Base-by-base conservation (phyloP, 1,140 invertebrate species). In the Wiebesia pumilae region DNA sequence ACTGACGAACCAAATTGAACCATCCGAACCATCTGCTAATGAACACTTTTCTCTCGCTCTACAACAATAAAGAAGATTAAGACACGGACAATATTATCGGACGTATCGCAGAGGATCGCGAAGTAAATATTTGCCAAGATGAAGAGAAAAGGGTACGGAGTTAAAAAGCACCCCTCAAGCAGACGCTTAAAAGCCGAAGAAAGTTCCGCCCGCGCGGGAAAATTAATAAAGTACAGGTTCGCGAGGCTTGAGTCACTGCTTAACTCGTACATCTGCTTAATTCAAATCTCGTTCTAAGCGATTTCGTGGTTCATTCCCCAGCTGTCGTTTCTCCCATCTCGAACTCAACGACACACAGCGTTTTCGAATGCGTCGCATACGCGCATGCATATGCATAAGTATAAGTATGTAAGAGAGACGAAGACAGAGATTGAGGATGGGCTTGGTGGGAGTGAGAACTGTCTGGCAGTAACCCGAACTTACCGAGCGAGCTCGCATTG, bases 261-360 rank as follows among this genome's bases (percentile, higher is more conserved):
- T 21, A 47, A 30, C 47, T 24, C 83, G 79, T 67, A 6, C 19
- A 14, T 65, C 81, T 86, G 73, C 71, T 86, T 81, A 82, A 86
- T 86, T 82, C 85, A 83, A 86, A 86, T 86, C 85, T 86, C 71
- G 81, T 86, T 82, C 71, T 77, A 79, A 83, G 81, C 71, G 85
- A 86, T 86, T 79, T 83, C 71, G 73, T 38, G 84, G 80, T 58
- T 81, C 84, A 86, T 86, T 79, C 65, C 24, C 7, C 83, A 43
- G 83, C 43, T 58, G 81, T 77, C 82, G 43, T 51, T 6, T 73
- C 43, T 27, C 79, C 77, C 35, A 27, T n/a, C 35, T 38, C 35
- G 24, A 27, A 43, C 38, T 43, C 14, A 33, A 54, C 77, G 47
- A 79, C 77, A 16, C 43, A 27, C 7, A n/a, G 12, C 30, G 47